phyloP scores from a whole-genome alignment of 1,140 invertebrate genomes.

The Temnothorax longispinosus region DNA sequence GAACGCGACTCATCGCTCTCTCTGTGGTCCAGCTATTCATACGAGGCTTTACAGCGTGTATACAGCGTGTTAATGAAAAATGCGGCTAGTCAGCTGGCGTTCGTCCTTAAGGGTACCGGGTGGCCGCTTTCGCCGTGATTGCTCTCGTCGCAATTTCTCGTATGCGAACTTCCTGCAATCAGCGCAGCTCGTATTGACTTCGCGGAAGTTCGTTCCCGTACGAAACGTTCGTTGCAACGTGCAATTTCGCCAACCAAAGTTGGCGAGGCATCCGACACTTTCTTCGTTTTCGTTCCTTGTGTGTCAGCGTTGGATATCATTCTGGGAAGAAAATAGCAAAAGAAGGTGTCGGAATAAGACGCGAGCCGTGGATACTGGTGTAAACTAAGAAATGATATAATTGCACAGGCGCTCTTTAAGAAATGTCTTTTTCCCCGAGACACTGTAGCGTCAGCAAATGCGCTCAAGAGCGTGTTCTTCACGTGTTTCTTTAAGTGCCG shows the following conservation, averaged over 20 bases:
- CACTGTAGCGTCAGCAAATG: neutral
- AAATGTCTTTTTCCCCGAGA: conserved; percentile 53
- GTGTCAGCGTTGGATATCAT: neutral
- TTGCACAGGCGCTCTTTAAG: conserved; percentile 60
- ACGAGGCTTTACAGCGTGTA: conserved; percentile 80
- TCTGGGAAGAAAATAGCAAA: conserved; percentile 47
- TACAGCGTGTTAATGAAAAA: conserved; percentile 83
- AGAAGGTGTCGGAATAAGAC: conserved; percentile 43
- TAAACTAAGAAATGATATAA: conserved; percentile 64
- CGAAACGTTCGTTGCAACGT: conserved; percentile 36
- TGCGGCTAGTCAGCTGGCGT: conserved; percentile 79
- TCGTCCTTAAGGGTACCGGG: conserved; percentile 75
- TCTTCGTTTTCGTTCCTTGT: neutral
- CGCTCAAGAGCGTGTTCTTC: conserved; percentile 25
- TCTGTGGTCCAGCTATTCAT: conserved; percentile 81
- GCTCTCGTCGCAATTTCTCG: conserved; percentile 43
- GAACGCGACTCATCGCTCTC: conserved; percentile 70
- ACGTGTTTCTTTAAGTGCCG: conserved; percentile 27
- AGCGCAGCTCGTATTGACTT: conserved; percentile 44
- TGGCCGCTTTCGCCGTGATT: conserved; percentile 54
- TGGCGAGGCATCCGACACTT: neutral
- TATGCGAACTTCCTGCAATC: conserved; percentile 29
- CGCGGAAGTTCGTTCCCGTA: conserved; percentile 63
- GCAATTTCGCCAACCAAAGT: conserved; percentile 52
- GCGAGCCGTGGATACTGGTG: conserved; percentile 12